Evolutionary conservation across 2,113 vertebrate species (phyloP).

Genomic region (Scolopax mira): DNA sequence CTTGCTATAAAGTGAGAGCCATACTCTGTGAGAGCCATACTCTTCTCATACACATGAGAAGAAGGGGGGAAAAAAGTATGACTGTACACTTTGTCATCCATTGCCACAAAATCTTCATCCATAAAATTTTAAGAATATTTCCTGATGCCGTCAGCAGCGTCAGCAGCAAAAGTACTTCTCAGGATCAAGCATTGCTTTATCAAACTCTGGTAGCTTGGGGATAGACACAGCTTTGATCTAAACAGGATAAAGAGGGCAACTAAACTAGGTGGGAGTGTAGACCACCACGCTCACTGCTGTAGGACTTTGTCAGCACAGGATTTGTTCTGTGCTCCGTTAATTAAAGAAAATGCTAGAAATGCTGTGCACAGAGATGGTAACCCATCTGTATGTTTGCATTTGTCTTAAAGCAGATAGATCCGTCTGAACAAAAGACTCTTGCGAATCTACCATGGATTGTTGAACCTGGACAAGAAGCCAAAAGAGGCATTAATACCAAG

Average conservation of each 20-base stretch:
- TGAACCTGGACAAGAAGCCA: conserved; percentile 98
- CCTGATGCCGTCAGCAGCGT: neutral
- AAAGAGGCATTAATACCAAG: conserved; percentile 99
- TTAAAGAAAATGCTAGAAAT: neutral
- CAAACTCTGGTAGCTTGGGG: neutral
- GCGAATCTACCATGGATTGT: conserved; percentile 99
- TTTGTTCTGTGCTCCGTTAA: neutral
- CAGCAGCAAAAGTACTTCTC: neutral
- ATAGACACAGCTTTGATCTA: conserved; percentile 5
- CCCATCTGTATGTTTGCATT: conserved; percentile 42
- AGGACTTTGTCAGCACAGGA: neutral
- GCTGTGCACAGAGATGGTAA: conserved; percentile 22
- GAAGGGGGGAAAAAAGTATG: neutral
- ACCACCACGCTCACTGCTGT: neutral
- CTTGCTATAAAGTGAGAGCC: neutral
- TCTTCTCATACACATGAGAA: no score
- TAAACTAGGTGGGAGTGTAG: neutral
- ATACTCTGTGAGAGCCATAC: no score
- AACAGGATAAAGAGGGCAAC: neutral
- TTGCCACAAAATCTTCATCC: conserved; percentile 10
- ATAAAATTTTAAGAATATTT: conserved; percentile 28
- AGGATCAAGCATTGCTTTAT: neutral
- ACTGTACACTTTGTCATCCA: neutral
- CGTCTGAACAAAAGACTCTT: conserved; percentile 97
- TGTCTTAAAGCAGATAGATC: conserved; percentile 91